Evolutionary conservation across 2,113 vertebrate species (phyloP), one percentile per base, ranked within the genome.

Genomic region (Vulpes ferrilata): DNA sequence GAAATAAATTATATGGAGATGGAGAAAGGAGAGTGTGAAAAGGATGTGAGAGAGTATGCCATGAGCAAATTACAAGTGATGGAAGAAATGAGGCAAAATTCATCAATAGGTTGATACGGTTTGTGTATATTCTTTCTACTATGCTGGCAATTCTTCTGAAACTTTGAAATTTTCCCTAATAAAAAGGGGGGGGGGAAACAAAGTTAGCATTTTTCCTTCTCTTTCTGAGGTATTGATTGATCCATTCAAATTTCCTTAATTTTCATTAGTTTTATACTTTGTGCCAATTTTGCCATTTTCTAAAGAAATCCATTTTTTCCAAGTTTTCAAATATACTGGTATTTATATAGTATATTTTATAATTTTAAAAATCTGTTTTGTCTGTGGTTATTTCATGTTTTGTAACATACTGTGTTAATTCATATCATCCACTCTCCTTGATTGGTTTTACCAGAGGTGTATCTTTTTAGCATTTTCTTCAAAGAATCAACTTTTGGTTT

Each of bases 391-490:
- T 82, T 64, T 83, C 38, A 48, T 90, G n/a, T 57, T 84, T 88
- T 92, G 43, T 94, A 84, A 23, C 48, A n/a, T 84, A 53, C 43
- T 95, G 89, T 88, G 55, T 85, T 93, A 96, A 83, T 79, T 92
- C 11, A 35, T 17, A 53, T 79, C 55, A 83, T 20, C 35, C 62
- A 5, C 22, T 90, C 32, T 85, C 60, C 30, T 93, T 89, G 43
- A 32, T 88, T 10, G 3, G 22, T 83, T 91, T 96, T 90, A 35
- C 38, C 81, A 62, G 48, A 38, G 20, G 32, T 95, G 90, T 91
- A 43, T 64, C 79, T 88, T 55, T 92, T 73, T 85, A 83, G 64
- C 83, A 83, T 83, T 88, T 91, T 91, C 43, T 82, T 92, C 48
- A 48, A 64, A 94, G 78, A 79, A 43, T 8, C 62, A 53, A 38